A percentile compares a stretch with the other conserved stretches of the same genome.
These are phyloP conservation scores for Halocaridina rubra DNA, from an alignment of 2,888 invertebrate genomes.

Conservation along the genomic window DNA sequence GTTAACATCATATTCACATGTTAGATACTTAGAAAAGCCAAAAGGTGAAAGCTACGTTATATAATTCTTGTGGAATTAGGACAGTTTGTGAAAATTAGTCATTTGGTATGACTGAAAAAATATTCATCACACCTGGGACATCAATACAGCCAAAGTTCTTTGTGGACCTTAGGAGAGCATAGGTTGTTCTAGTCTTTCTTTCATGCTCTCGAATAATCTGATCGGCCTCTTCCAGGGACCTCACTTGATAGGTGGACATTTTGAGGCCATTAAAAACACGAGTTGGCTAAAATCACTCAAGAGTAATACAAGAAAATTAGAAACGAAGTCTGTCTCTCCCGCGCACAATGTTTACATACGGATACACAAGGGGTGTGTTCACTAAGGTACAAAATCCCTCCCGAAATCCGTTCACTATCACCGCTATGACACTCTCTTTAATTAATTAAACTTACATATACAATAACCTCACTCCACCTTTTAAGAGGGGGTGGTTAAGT, in stretches of 20 bases:
- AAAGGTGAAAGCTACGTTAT: no score
- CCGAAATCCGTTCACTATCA: no score
- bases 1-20: no score
- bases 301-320: neutral
- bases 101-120: no score
- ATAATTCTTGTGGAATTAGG: no score
- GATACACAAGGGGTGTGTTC: neutral
- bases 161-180: slow-evolving; percentile 62
- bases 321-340: slow-evolving; percentile 1
- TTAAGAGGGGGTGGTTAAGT: no score
- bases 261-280: neutral
- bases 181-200: slow-evolving; percentile 61
- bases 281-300: neutral
- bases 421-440: neutral
- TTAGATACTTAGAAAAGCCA: no score
- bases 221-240: slow-evolving; percentile 63
- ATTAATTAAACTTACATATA: neutral
- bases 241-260: slow-evolving; percentile 63
- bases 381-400: neutral
- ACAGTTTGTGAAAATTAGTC: no score
- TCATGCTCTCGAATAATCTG: slow-evolving; percentile 61
- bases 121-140: slow-evolving; percentile 61
- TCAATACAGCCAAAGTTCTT: slow-evolving; percentile 63
- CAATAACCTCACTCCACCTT: no score
- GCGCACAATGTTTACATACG: slow-evolving; percentile 26